Evolutionary conservation across 2,113 vertebrate genomes (phyloP), one percentile per base, ranked within the genome.

Genomic region (Propithecus coquereli): DNA sequence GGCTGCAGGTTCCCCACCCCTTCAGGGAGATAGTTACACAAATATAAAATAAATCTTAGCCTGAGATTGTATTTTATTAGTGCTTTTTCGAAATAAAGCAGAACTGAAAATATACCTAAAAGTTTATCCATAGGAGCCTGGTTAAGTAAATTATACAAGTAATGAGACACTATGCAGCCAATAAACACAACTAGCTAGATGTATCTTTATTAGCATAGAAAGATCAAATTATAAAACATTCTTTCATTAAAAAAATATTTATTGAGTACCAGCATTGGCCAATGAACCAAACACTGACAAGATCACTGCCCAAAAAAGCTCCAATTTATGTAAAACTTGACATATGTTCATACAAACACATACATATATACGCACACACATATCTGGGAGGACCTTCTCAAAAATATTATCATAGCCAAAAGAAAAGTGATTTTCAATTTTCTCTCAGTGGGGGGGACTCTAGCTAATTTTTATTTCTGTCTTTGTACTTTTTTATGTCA

Each of bases 381-480:
- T 40, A 17, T 73, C 59, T 86, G 52, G 22, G 32, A 9, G 34
- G 20, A 88, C 52, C 11, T n/a, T 70, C 40, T 57, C 14, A 91
- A 83, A 96, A 94, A 77, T 82, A 45, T 37, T 59, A 34, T 66
- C 37, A 52, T 70, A 9, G 5, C 18, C 50, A 34, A 34, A 73
- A 50, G 30, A 34, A 77, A 25, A 79, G 20, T 7, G 5, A 11
- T 37, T 87, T n/a, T 63, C 40, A 1, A 11, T 79, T 87, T n/a
- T 63, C 54, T 87, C 9, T 92, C 25, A 54, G 52, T 17, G 23
- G 22, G 12, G 17, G 12, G 34, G 22, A 57, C 22, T 27, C 10
- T 79, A 92, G 54, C 8, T 83, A 18, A 88, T 85, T 93, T 97
- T 45, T 37, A 76, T 63, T 94, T 95, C 30, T 83, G n/a, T 12